Percentiles rank a stretch among this genome's conserved stretches.
Conservation (phyloP, 2,888 invertebrate genomes). For the Andrena marginata region DNA sequence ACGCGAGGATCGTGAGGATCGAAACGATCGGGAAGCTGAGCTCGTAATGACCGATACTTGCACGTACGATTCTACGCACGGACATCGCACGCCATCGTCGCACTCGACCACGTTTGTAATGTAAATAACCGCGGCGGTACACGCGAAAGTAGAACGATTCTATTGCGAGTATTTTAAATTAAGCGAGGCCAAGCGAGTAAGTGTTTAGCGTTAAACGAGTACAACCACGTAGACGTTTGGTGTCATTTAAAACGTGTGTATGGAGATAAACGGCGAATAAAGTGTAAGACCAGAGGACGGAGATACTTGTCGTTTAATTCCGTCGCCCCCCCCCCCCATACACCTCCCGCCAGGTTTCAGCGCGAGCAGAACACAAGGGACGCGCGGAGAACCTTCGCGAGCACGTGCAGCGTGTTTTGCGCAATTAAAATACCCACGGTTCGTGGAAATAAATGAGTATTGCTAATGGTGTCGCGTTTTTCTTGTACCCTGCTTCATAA, state of each 20-base stretch:
- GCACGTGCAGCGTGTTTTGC: too few relatives aligned
- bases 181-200: conserved; percentile 59
- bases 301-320: conserved; percentile 4
- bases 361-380: too few relatives aligned
- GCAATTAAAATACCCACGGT: too few relatives aligned
- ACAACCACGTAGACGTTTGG: conserved; percentile 71
- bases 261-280: conserved; percentile 71
- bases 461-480: too few relatives aligned
- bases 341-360: not conserved
- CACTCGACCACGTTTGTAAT: conserved; percentile 18
- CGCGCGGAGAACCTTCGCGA: too few relatives aligned
- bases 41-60: conserved; percentile 16
- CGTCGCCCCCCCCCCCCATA: not conserved
- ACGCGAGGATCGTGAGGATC: conserved; percentile 24
- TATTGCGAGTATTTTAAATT: conserved; percentile 65
- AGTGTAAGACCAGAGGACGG: conserved; percentile 62
- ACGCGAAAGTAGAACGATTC: conserved; percentile 58
- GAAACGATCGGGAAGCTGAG: not conserved
- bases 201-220: conserved; percentile 67
- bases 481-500: too few relatives aligned
- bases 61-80: conserved; percentile 29
- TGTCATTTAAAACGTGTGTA: conserved; percentile 70
- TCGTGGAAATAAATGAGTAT: too few relatives aligned
- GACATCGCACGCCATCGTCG: conserved; percentile 9
- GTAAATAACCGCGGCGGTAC: conserved; percentile 61